Evolutionary conservation across 2,888 invertebrate species (phyloP).

Genomic region (Rhyacophila evoluta): DNA sequence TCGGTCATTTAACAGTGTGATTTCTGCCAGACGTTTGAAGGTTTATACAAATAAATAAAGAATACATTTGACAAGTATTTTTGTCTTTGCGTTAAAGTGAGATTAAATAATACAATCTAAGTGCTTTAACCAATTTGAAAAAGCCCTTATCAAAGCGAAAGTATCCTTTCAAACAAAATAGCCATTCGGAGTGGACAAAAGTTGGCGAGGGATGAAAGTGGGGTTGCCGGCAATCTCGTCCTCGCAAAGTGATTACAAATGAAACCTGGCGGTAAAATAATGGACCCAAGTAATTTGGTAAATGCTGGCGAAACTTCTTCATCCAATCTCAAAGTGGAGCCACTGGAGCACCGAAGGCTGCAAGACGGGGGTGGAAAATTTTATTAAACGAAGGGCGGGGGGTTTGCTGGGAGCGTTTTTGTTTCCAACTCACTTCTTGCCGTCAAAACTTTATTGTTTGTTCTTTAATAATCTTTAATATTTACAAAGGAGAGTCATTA

Average conservation of each 20-base stretch:
- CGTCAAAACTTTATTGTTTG: conserved; percentile 54
- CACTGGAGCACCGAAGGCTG: conserved; percentile 1
- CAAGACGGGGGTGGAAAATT: conserved; percentile 12
- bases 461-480: conserved; percentile 54
- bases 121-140: conserved; percentile 17
- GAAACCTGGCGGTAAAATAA: conserved; percentile 53
- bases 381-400: conserved; percentile 23
- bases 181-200: conserved; percentile 35
- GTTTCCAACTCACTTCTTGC: conserved; percentile 53
- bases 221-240: conserved; percentile 35
- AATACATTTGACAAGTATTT: not conserved
- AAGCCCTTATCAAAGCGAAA: conserved; percentile 19
- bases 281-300: conserved; percentile 54
- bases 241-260: conserved; percentile 51
- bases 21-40: no score
- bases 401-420: conserved; percentile 47
- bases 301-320: conserved; percentile 53
- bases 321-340: conserved; percentile 48
- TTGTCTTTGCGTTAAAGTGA: conserved; percentile 3
- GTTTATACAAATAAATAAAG: no score
- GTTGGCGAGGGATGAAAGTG: conserved; percentile 36
- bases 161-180: conserved; percentile 33
- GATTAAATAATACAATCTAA: conserved; percentile 24
- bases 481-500: conserved; percentile 54
- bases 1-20: no score